A percentile compares a stretch with the other conserved stretches of the same genome.
phyloP scores from a whole-genome alignment of 2,113 vertebrate species.

The Chroicocephalus ridibundus region DNA sequence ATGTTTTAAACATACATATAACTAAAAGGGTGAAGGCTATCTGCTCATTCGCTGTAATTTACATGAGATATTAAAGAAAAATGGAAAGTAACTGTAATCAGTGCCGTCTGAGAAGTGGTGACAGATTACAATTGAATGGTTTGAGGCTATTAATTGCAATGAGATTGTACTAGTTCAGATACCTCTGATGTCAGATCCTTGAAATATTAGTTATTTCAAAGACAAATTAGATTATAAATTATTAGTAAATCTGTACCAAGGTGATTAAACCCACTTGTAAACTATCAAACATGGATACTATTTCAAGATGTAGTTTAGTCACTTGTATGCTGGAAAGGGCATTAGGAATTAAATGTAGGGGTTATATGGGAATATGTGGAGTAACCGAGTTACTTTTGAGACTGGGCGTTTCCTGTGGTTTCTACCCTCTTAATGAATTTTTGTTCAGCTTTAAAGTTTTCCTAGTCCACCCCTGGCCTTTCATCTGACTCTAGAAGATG shows the following conservation, averaged over 20 bases:
- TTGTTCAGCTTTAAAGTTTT: not conserved
- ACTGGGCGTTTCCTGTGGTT: not conserved
- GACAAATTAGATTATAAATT: slow-evolving; percentile 44
- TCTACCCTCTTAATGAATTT: not conserved
- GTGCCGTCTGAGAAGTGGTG: not conserved
- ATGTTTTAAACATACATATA: not conserved
- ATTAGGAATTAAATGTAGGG: not conserved
- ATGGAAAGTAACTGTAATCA: not conserved
- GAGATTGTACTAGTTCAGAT: slow-evolving; percentile 1
- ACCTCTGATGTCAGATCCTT: slow-evolving; percentile 2
- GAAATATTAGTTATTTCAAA: slow-evolving; percentile 50
- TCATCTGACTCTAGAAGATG: not conserved
- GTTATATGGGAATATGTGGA: not conserved
- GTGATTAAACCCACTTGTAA: slow-evolving; percentile 34
- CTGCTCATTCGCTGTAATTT: not conserved
- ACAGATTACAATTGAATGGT: slow-evolving; percentile 25
- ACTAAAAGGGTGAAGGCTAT: not conserved
- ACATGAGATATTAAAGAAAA: not conserved
- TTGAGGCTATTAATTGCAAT: slow-evolving; percentile 31
- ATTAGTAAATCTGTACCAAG: not conserved
- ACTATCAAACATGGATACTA: not conserved
- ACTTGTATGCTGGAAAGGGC: not conserved
- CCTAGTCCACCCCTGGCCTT: not conserved
- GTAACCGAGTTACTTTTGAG: not conserved
- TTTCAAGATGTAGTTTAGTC: not conserved